Base-by-base conservation (phyloP, 2,113 vertebrate species). In the Anarhynchus alexandrinus region DNA sequence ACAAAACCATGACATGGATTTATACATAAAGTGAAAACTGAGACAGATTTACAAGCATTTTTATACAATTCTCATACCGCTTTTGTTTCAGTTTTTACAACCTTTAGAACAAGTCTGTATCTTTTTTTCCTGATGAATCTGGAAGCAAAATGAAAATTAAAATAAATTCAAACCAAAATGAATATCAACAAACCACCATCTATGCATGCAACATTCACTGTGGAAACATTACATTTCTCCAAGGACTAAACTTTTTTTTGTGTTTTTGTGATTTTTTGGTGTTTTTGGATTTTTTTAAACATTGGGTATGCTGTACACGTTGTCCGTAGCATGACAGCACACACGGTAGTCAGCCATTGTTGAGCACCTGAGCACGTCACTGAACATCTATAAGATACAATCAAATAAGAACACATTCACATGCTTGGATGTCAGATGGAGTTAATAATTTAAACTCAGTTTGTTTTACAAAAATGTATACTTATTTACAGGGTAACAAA, bases 21-120 rank as follows among this genome's bases (percentile, higher is more conserved):
- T 99, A 99, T 99, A 99, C 99, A 99, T 97, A 97, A 98, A 98
- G 97, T 99, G 98, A 98, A 99, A 99, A 99, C 98, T 97, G 98
- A 99, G 98, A 99, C 98, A 98, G 98, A 98, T 99, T 98, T 99
- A 99, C 98, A 99, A 98, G 99, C 99, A 99, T 98, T 98, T 98
- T 98, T 98, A 98, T 99, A 99, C 98, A 99, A 90, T 98, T 98
- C 93, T 98, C 98, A 98, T 98, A 98, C 71, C 91, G 64, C 38
- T 95, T 98, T 97, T 97, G 58, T 95, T 97, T 98, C 97, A 96
- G 93, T 98, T 98, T 99, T 98, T 98, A 99, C 98, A 99, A 97
- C 91, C 97, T 98, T 98, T 96, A 94, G 91, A 96, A 96, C 93
- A 92, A 96, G 34, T 95, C 96, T 97, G n/a, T 91, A 76, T 43